Conservation (phyloP, 1,140 invertebrate species). For the Bacillus rossius region DNA sequence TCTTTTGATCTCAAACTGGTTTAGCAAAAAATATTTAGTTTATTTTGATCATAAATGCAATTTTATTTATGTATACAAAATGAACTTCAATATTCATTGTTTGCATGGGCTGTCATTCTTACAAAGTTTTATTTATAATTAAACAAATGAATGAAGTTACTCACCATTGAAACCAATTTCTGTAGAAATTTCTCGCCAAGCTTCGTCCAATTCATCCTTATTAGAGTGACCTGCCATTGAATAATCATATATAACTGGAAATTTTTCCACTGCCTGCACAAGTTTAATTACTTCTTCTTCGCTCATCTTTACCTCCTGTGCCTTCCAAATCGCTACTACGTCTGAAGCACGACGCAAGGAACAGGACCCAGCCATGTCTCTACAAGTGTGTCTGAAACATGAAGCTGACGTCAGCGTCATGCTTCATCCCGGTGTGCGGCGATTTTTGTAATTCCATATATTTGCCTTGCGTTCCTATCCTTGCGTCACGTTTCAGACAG, state of each 20-base stretch:
- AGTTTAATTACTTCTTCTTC: constrained; percentile 1
- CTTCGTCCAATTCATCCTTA: constrained; percentile 3
- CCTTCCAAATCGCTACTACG: not conserved
- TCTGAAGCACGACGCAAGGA: not conserved
- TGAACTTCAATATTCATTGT: too few relatives aligned
- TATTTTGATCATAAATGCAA: too few relatives aligned
- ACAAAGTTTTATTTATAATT: too few relatives aligned
- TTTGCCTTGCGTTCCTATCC: not conserved
- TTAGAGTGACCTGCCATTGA: not conserved
- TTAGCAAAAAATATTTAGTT: too few relatives aligned
- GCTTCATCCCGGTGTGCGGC: not conserved
- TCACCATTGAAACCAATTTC: not conserved
- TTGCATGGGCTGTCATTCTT: too few relatives aligned
- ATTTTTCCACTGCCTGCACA: not conserved
- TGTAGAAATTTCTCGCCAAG: not conserved
- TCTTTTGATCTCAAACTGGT: too few relatives aligned
- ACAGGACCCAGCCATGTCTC: not conserved
- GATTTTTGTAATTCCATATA: not conserved
- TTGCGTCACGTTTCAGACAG: not conserved
- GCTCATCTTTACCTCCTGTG: not conserved
- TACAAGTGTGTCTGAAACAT: not conserved
- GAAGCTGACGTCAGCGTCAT: not conserved
- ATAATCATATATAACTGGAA: not conserved
- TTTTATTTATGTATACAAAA: too few relatives aligned
- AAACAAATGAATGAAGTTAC: not conserved